Evolutionary conservation across 64 coral and sea anemone species (phyloP).

Genomic region (Actinia equina): DNA sequence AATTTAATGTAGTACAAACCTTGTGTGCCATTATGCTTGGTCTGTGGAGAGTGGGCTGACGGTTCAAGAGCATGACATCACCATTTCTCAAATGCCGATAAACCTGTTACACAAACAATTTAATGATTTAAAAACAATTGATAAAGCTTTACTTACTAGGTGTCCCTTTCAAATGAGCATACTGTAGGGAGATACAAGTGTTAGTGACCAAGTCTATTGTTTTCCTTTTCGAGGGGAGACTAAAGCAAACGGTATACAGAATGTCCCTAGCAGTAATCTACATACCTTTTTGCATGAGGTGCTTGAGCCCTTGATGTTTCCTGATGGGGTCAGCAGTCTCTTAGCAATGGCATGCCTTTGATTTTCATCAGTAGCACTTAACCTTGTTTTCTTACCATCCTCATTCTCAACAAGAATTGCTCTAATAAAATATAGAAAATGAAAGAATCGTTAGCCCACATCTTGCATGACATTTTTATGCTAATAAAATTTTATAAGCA

Average conservation of each 20-base stretch:
- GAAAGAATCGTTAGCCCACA: too few species aligned
- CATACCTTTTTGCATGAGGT: constrained; percentile 84
- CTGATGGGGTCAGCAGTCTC: constrained; percentile 82
- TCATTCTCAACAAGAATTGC: constrained; percentile 87
- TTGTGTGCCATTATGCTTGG: constrained; percentile 99
- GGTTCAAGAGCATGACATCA: constrained; percentile 84
- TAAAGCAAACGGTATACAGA: too few species aligned
- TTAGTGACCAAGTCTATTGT: too few species aligned
- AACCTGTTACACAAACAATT: constrained; percentile 50
- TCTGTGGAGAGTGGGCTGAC: constrained; percentile 93
- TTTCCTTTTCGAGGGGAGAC: too few species aligned
- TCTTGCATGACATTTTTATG: too few species aligned
- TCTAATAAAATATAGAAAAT: constrained; percentile 22
- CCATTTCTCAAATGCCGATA: constrained; percentile 96
- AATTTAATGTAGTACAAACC: constrained; percentile 2
- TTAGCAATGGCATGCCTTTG: constrained; percentile 97
- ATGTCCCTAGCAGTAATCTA: too few species aligned
- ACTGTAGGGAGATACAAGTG: too few species aligned
- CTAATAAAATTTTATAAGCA: too few species aligned
- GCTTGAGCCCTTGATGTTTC: constrained; percentile 6
- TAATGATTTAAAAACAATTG: not conserved
- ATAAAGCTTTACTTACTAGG: too few species aligned
- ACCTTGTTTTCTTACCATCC: constrained; percentile 72
- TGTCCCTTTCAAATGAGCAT: too few species aligned
- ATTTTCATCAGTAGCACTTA: constrained; percentile 66